Base-by-base conservation (phyloP, 2,888 invertebrate genomes). In the Sarcophaga variegata region DNA sequence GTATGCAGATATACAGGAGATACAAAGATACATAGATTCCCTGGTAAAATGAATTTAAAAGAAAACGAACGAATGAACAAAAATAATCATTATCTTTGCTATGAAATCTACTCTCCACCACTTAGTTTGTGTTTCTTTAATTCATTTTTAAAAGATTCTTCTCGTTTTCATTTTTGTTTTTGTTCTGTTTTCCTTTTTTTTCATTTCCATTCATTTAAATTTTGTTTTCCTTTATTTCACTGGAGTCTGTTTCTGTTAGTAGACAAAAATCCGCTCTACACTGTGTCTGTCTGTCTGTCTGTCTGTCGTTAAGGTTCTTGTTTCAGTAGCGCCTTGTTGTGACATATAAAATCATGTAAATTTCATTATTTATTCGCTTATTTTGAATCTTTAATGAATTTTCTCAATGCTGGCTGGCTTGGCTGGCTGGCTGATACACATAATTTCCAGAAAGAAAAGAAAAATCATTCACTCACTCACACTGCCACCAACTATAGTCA, bases 301-400 rank as follows among this genome's bases (percentile, higher is more conserved):
- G 67, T 78, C 49, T 72, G 76, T 83, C 45, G 74, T 83, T 83
- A 70, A 86, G 81, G 81, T 86, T 81, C 54, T 81, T 81, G 70
- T 83, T 22, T 81, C 86, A 86, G 86, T 86, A 86, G 86, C 86
- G 86, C 83, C 83, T 83, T 83, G 83, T 83, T 83, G 83, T 77
- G 83, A 82, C 80, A 86, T 83, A 81, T 74, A 86, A 83, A 83
- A 87, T 87, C 84, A 87, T 87, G 87, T 87, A 87, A 87, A 87
- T 84, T 87, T 87, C 84, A 82, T 84, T 84, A 76, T 54, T 87
- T 84, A 87, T 84, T 87, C 87, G 37, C 37, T 37, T 37, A 37
- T 37, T 72, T 87, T 69, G 81, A 87, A 87, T 87, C 79, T 79
- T 87, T 84, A 87, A 84, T 84, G 87, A 87, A 76, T 84, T 83